Conservation (phyloP, 2,888 invertebrate species). For the Isoperla grammatica region DNA sequence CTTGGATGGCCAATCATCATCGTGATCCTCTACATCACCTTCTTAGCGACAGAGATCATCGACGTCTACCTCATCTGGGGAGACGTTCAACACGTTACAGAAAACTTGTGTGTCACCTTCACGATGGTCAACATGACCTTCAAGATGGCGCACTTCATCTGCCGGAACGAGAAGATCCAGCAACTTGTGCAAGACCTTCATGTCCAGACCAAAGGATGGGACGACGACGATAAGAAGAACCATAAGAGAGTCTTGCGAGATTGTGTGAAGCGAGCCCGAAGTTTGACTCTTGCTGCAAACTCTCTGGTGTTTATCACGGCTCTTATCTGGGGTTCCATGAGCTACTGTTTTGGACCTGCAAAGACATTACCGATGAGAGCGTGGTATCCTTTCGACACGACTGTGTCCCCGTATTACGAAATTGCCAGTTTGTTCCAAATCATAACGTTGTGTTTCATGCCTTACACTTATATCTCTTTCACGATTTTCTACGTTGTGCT, state of each 20-base stretch:
- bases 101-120: slow-evolving; percentile 7
- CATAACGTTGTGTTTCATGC: slow-evolving; percentile 1
- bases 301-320: not conserved
- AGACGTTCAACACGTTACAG: slow-evolving; percentile 4
- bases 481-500: slow-evolving; percentile 9
- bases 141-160: slow-evolving; percentile 6
- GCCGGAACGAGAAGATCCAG: not conserved
- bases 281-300: not conserved
- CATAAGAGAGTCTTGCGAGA: not conserved
- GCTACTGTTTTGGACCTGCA: not conserved
- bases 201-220: not conserved
- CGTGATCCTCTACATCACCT: not conserved
- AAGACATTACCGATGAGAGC: not conserved
- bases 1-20: not conserved
- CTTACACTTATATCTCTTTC: slow-evolving; percentile 8
- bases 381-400: slow-evolving; percentile 9
- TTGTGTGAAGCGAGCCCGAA: not conserved
- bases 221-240: not conserved
- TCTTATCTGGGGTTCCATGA: slow-evolving; percentile 2
- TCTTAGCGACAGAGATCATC: slow-evolving; percentile 9
- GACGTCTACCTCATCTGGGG: slow-evolving; percentile 12
- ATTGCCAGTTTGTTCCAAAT: slow-evolving; percentile 8
- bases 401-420: slow-evolving; percentile 1
- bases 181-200: not conserved
- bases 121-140: slow-evolving; percentile 12